Conservation (phyloP, 2,113 vertebrate species). For the Dipodomys spectabilis region DNA sequence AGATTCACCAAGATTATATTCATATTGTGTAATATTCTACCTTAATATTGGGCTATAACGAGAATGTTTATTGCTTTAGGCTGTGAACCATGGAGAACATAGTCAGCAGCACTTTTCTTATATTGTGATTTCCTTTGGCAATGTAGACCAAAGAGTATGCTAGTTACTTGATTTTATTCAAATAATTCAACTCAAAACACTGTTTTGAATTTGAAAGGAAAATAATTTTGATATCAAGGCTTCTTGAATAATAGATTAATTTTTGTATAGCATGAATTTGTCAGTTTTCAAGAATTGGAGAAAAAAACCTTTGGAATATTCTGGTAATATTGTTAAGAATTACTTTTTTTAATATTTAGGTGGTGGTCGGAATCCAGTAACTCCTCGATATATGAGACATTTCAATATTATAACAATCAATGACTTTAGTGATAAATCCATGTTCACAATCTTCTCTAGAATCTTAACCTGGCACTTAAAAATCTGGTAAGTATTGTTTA, state of each 20-base stretch:
- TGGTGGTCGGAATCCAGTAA: constrained; percentile 94
- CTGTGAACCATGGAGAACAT: no score
- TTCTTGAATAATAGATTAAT: background rate
- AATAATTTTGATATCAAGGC: constrained; percentile 1
- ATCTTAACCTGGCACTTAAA: constrained; percentile 93
- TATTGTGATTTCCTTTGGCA: no score
- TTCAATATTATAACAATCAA: constrained; percentile 95
- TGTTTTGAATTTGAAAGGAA: background rate
- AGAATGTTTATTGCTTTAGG: no score
- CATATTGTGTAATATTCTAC: no score
- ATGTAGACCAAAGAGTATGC: no score
- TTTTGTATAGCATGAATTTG: background rate
- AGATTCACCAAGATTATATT: no score
- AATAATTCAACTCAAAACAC: constrained; percentile 8
- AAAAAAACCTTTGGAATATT: background rate
- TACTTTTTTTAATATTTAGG: constrained; percentile 83
- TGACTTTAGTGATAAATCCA: constrained; percentile 93
- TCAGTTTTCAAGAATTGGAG: background rate
- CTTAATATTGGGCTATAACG: no score
- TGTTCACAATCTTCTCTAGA: constrained; percentile 94
- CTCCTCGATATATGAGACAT: constrained; percentile 92
- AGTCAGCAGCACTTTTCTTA: no score
- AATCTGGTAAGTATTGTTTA: constrained; percentile 85
- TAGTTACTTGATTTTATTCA: background rate
- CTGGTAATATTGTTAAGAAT: background rate